These are phyloP conservation scores for Melopsittacus undulatus DNA, from an alignment of 2,797 vertebrate species.

Conservation along the genomic window DNA sequence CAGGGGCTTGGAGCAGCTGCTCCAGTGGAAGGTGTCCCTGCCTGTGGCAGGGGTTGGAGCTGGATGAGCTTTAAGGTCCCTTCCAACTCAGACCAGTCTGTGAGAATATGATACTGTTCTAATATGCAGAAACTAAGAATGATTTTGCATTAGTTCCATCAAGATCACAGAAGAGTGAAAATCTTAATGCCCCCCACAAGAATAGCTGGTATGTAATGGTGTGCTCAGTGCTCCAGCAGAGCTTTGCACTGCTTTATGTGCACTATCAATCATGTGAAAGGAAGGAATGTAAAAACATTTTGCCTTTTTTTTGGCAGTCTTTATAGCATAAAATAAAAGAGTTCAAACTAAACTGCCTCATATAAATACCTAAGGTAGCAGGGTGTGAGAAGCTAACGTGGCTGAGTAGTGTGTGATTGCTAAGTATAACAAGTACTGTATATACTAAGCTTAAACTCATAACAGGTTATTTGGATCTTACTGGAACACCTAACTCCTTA, in stretches of 20 bases:
- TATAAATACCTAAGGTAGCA: neutral
- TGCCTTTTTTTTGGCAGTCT: neutral
- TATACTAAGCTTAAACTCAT: neutral
- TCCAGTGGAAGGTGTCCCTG: too few species aligned
- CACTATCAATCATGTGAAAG: neutral
- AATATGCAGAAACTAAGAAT: neutral
- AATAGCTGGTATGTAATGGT: neutral
- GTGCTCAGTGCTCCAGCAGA: neutral
- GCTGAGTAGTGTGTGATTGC: neutral
- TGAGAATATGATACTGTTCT: neutral
- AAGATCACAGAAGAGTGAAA: neutral
- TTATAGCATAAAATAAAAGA: neutral
- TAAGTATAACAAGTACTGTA: neutral
- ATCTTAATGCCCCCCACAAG: accelerated
- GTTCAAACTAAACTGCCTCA: neutral
- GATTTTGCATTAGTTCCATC: neutral
- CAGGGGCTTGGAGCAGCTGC: too few species aligned
- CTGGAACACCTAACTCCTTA: neutral
- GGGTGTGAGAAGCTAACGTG: neutral
- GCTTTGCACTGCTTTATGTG: neutral
- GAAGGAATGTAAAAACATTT: neutral
- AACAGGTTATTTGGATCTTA: neutral
- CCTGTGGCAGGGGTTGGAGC: too few species aligned
- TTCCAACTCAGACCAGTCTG: neutral
- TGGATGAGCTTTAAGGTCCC: neutral